phyloP scores from a whole-genome alignment of 2,113 vertebrate species.

The Addax nasomaculatus region DNA sequence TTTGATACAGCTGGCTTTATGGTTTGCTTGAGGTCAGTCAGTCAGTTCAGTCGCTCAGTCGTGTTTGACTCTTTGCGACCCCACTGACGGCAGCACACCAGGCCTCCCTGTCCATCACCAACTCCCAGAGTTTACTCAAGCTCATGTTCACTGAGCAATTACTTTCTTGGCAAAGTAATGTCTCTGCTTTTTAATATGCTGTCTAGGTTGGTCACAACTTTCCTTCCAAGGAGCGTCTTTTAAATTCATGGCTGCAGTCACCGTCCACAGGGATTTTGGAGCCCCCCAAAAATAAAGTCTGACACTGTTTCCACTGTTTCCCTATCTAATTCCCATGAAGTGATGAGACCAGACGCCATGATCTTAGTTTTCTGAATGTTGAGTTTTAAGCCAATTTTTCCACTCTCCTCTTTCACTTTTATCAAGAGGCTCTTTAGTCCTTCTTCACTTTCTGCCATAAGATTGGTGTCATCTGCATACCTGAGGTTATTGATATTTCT shows the following conservation, averaged over 20 bases:
- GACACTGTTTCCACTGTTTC: neutral
- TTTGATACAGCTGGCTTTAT: neutral
- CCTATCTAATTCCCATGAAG: neutral
- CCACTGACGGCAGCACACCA: neutral
- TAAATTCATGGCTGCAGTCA: neutral
- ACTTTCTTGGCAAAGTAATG: neutral
- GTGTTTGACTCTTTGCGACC: fast-evolving
- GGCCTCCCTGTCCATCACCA: neutral
- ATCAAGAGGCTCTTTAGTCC: neutral
- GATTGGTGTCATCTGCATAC: neutral
- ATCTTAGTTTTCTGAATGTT: neutral
- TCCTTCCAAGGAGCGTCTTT: neutral
- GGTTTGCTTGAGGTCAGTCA: neutral
- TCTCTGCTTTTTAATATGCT: neutral
- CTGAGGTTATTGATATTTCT: neutral
- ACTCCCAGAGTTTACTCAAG: neutral
- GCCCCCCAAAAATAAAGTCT: neutral
- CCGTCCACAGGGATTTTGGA: neutral
- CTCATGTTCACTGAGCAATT: neutral
- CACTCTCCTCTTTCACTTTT: neutral
- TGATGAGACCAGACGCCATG: neutral
- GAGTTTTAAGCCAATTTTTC: neutral
- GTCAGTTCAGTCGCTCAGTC: neutral
- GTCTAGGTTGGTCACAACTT: neutral
- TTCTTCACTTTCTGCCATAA: neutral